Percentiles rank a stretch among this genome's conserved stretches.
Evolutionary conservation across 2,888 invertebrate species (phyloP).

Genomic region (Acanthopleura granulata): DNA sequence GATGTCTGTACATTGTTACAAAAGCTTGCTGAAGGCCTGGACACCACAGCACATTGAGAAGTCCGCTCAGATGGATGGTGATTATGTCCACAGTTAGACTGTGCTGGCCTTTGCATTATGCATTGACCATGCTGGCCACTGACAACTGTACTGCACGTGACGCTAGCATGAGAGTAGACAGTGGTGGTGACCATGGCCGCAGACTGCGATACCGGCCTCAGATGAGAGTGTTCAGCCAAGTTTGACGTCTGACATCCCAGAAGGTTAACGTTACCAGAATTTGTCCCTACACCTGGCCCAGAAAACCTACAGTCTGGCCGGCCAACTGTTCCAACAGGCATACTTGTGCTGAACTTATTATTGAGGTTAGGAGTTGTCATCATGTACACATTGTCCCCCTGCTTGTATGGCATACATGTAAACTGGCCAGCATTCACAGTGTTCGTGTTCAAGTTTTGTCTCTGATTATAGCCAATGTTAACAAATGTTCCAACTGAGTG

Average conservation of each 20-base stretch:
- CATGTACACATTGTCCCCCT: conserved; percentile 16
- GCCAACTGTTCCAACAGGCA: neutral
- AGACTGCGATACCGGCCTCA: neutral
- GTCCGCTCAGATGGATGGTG: neutral
- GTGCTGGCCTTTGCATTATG: conserved; percentile 34
- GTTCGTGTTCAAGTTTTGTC: conserved; percentile 9
- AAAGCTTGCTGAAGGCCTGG: neutral
- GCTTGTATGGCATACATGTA: conserved; percentile 10
- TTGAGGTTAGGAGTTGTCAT: conserved; percentile 7
- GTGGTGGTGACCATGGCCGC: neutral
- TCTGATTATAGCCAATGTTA: conserved; percentile 1
- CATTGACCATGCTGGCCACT: conserved; percentile 28
- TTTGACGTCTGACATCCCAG: neutral
- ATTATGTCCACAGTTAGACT: conserved; percentile 31
- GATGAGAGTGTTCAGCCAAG: neutral
- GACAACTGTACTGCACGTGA: neutral
- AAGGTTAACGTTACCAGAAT: neutral
- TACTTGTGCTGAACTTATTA: neutral
- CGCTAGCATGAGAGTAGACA: conserved; percentile 3
- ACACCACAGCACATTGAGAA: neutral
- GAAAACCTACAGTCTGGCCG: conserved; percentile 15
- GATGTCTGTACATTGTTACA: neutral
- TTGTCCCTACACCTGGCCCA: neutral
- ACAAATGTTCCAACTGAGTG: neutral
- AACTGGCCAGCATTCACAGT: conserved; percentile 3